Evolutionary conservation across 2,113 vertebrate genomes (phyloP).

Genomic region (Grammomys dolichurus): DNA sequence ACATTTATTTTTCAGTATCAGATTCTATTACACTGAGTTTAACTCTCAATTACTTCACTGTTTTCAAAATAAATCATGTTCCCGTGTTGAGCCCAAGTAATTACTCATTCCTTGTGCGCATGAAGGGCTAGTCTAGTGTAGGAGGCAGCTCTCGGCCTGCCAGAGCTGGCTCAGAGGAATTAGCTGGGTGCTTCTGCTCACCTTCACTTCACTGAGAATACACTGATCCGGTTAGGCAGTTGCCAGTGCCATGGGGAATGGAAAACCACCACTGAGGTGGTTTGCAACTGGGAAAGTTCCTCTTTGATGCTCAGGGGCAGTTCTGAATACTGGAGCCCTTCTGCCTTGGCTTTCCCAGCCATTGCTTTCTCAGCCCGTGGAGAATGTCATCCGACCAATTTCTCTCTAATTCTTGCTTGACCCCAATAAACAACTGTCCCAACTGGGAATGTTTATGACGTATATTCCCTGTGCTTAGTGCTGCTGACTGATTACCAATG

Average conservation of each 20-base stretch:
- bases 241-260: constrained; percentile 18
- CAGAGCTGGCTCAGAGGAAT: not conserved
- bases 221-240: not conserved
- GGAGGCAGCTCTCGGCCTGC: not conserved
- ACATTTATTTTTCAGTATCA: constrained; percentile 62
- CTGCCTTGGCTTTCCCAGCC: not conserved
- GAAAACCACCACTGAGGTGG: constrained; percentile 66
- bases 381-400: constrained; percentile 39
- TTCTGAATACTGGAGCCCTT: constrained; percentile 2
- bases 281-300: not conserved
- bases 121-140: not conserved
- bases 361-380: not conserved
- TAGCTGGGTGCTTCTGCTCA: not conserved
- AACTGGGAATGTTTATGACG: not conserved
- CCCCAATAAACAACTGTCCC: constrained; percentile 45
- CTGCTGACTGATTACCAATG: constrained; percentile 4
- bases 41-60: constrained; percentile 60
- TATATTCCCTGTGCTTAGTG: not conserved
- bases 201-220: constrained; percentile 45
- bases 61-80: constrained; percentile 60
- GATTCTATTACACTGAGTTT: constrained; percentile 70
- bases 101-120: not conserved
- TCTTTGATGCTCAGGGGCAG: not conserved
- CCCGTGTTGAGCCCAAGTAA: constrained; percentile 47
- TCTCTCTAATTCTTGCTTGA: constrained; percentile 36